Evolutionary conservation across 2,797 vertebrate species (phyloP).

Genomic region (Mus caroli): DNA sequence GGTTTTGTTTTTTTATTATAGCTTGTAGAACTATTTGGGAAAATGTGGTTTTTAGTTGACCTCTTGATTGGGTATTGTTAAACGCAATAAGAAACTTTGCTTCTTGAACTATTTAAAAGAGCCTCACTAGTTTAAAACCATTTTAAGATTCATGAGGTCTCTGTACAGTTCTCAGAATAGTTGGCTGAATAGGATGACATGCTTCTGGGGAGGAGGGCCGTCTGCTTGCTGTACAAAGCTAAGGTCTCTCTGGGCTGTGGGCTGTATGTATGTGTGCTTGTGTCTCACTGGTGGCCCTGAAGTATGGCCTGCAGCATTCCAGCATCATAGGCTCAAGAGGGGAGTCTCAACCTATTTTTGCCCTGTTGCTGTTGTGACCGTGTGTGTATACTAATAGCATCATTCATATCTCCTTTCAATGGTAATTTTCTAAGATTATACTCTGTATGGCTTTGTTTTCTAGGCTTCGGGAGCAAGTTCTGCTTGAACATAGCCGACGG

Average conservation of each 20-base stretch:
- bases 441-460: constrained; percentile 90
- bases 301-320: not conserved
- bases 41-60: constrained; percentile 49
- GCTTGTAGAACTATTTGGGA: constrained; percentile 41
- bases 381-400: constrained; percentile 81
- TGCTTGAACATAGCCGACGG: constrained; percentile 96
- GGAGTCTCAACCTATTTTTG: constrained; percentile 27
- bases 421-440: constrained; percentile 88
- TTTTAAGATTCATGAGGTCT: constrained; percentile 50
- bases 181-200: not conserved
- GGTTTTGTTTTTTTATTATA: constrained; percentile 64
- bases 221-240: not conserved
- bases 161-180: constrained; percentile 59
- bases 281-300: not conserved
- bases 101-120: constrained; percentile 48
- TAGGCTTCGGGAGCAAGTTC: constrained; percentile 98
- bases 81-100: constrained; percentile 59
- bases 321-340: constrained; percentile 6
- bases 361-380: constrained; percentile 75
- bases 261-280: not conserved
- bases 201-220: constrained; percentile 22
- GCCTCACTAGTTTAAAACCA: constrained; percentile 38
- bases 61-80: constrained; percentile 33
- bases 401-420: constrained; percentile 78
- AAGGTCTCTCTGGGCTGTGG: not conserved